Percentiles rank a stretch among this genome's conserved stretches.
These are phyloP conservation scores for Drosophila kepulauana DNA, from an alignment of 1,140 invertebrate genomes.

Conservation along the genomic window DNA sequence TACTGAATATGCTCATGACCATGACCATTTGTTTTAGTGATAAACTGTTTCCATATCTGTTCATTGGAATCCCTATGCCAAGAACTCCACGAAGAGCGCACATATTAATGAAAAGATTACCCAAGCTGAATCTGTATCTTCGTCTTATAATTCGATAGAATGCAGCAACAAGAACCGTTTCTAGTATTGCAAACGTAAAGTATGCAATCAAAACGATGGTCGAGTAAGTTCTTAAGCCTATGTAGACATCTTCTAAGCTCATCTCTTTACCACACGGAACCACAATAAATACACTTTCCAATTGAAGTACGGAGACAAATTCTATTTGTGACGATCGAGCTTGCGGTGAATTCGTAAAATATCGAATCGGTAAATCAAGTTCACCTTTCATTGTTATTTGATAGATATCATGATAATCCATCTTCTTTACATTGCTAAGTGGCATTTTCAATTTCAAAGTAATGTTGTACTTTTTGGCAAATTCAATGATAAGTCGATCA, in stretches of 20 bases:
- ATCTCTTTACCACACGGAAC: slow-evolving; percentile 30
- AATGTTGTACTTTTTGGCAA: slow-evolving; percentile 12
- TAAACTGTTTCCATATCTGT: background rate
- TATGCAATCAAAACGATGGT: slow-evolving; percentile 22
- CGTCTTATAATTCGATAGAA: slow-evolving; percentile 2
- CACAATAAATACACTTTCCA: slow-evolving; percentile 9
- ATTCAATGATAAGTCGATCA: slow-evolving; percentile 3
- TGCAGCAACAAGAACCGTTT: slow-evolving; percentile 17
- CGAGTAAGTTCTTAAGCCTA: background rate
- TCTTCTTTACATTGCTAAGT: background rate
- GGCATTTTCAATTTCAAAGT: background rate
- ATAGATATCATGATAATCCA: background rate
- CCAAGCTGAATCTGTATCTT: background rate
- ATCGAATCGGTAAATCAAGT: slow-evolving; percentile 14
- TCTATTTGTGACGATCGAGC: background rate
- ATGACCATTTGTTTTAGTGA: slow-evolving; percentile 37
- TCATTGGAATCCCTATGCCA: slow-evolving; percentile 24
- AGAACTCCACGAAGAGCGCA: slow-evolving; percentile 44
- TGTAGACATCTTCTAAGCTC: slow-evolving; percentile 7
- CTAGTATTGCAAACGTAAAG: slow-evolving; percentile 19
- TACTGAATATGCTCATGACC: slow-evolving; percentile 38
- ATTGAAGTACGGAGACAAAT: no score
- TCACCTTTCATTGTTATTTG: background rate
- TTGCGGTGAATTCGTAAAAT: background rate
- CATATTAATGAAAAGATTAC: slow-evolving; percentile 25